Base-by-base conservation (phyloP, 1,140 invertebrate species). In the Campoletis sonorensis region DNA sequence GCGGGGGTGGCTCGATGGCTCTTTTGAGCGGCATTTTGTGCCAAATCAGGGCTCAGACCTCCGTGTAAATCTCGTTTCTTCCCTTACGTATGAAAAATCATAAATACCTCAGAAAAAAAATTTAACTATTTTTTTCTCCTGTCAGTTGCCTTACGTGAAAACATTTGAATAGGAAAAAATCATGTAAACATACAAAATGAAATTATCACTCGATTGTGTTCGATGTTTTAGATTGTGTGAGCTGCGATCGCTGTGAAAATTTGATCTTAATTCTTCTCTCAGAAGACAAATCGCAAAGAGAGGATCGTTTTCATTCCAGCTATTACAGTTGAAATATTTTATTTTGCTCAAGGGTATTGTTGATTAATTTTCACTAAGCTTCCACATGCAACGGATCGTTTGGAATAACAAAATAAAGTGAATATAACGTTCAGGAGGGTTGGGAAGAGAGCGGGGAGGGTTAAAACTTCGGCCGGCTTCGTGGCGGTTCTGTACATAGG, bases 11-110 rank as follows among this genome's bases (percentile, higher is more conserved):
- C 75, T 67, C 49, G 85, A 51, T 85, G 83, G 83, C 75, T 67
- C 30, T 54, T 83, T 80, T 7, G 49, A 33, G 27, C 83, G 84
- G 85, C 86, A 86, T 84, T 86, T 88, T 86, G 70, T 76, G 15
- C 13, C 21, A 64, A 89, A 89, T 89, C 87, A 87, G 84, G 82
- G 85, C 70, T 13, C 30, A 82, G 61, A 37, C 10, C 73, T 30
- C 61, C 26, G 37, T 23, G 23, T 67, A 45, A 67, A 78, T 78
- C 76, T 15, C 15, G 30, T 18, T n/a, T n/a, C 4, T 70, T n/a
- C 18, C 18, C n/a, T n/a, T 0, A n/a, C n/a, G 3, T 54, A 21
- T n/a, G 51, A 21, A 54, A 54, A 54, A 54, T 4, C 40, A 33
- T 33, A 33, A 33, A 33, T 33, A 4, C 30, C 30, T 33, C 30